phyloP scores from a whole-genome alignment of 1,140 invertebrate genomes.

The Drosophila ohnishii region DNA sequence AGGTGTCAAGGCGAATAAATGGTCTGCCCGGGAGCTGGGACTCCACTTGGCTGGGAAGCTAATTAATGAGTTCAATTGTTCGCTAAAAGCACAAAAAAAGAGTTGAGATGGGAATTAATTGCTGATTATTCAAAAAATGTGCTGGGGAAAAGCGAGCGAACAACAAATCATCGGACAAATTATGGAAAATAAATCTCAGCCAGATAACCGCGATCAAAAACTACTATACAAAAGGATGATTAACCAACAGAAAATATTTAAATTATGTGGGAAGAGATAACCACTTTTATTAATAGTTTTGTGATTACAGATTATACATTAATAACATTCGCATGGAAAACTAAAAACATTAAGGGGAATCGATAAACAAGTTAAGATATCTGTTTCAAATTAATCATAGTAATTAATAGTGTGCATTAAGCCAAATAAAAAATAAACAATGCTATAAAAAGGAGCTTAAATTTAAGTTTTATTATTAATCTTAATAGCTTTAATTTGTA shows the following conservation, averaged over 20 bases:
- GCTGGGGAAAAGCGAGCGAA: background rate
- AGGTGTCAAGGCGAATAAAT: slow-evolving; percentile 68
- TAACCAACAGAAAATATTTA: background rate
- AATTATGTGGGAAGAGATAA: background rate
- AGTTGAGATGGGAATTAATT: slow-evolving; percentile 27
- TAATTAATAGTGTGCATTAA: background rate
- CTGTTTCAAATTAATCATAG: background rate
- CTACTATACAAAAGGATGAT: background rate
- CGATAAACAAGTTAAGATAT: background rate
- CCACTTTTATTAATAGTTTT: background rate
- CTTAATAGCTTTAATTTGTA: background rate
- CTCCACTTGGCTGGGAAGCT: slow-evolving; percentile 26
- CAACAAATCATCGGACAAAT: slow-evolving; percentile 20
- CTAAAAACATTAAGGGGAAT: background rate
- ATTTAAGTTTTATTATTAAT: background rate
- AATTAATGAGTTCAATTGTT: slow-evolving; percentile 68
- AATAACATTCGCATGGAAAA: background rate
- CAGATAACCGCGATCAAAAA: background rate
- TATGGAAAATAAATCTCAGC: background rate
- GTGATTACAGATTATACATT: slow-evolving; percentile 1
- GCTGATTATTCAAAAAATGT: slow-evolving; percentile 9
- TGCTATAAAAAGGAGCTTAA: background rate
- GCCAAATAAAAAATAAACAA: background rate
- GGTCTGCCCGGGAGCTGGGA: slow-evolving; percentile 33
- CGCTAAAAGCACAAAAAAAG: slow-evolving; percentile 5